phyloP scores from a whole-genome alignment of 2,113 vertebrate genomes.

The Eurystomus gularis region DNA sequence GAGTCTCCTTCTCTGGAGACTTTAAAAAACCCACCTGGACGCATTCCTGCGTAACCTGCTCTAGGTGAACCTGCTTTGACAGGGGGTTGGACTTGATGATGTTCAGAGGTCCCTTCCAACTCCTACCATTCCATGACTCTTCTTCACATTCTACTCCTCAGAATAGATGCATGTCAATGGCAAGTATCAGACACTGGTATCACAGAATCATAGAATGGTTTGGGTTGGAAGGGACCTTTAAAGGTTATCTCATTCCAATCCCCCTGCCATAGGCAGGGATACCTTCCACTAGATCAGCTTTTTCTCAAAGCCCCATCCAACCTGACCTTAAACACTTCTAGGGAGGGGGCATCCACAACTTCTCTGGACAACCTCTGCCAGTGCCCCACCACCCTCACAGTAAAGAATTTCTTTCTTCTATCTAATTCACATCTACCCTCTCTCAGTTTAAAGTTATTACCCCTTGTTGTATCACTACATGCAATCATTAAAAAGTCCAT shows the following conservation, averaged over 20 bases:
- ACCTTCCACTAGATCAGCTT: neutral
- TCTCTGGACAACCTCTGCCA: neutral
- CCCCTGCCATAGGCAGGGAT: neutral
- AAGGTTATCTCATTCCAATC: neutral
- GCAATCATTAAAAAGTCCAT: neutral
- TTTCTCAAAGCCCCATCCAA: neutral
- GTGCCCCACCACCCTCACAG: neutral
- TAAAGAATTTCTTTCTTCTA: neutral
- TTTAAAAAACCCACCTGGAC: no score
- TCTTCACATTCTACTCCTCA: neutral
- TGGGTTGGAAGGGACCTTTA: neutral
- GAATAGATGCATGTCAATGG: neutral
- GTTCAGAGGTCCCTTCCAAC: no score
- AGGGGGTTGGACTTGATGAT: no score
- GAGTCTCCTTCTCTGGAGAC: no score
- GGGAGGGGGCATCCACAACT: neutral
- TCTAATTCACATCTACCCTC: neutral
- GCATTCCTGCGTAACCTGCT: no score
- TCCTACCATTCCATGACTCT: accelerated
- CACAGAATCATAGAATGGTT: neutral
- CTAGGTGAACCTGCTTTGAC: no score
- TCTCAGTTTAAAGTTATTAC: neutral
- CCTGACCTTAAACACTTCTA: neutral
- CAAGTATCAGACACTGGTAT: neutral
- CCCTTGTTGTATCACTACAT: neutral